Evolutionary conservation across 2,888 invertebrate genomes (phyloP), one percentile per base, ranked within the genome.

Genomic region (Ditula angustiorana): DNA sequence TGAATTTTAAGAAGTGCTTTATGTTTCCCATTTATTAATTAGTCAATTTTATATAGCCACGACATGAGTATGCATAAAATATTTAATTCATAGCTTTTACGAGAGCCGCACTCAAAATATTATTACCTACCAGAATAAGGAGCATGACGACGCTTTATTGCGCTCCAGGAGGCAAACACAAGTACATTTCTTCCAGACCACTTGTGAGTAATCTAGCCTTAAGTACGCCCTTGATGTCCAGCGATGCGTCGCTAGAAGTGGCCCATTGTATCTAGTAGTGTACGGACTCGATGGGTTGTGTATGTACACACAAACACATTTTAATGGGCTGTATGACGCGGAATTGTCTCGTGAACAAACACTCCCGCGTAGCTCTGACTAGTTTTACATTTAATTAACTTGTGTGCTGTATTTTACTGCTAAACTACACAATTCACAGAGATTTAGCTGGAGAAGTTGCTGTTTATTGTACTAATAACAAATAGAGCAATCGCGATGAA

Each of bases 341-440:
- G 46, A 47, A 58, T 53, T 64, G 53, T 46, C 58, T 53, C 26
- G 46, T 23, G 16, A 52, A 35, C 58, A 64, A 64, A 59, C 59
- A 64, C 46, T 47, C 35, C 26, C 52, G 16, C 50, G 58, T 21
- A 11, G 46, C 52, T 33, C 57, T 33, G 56, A 24, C 57, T 50
- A 63, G 63, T 63, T 63, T 57, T 44, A 63, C 63, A 63, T 50
- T 57, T 63, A 57, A 63, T 63, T 57, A 63, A 62, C 57, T 57
- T 41, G 56, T 24, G 10, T 33, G 37, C 41, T 24, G 33, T 41
- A 16, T 37, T 57, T 62, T 44, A 49, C 57, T 62, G 16, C 19
- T 33, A 44, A 63, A 37, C 50, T 50, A 30, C 19, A 50, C 56
- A 50, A 44, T 57, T 62, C 19, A 35, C 37, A 23, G 24, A 23